Evolutionary conservation across 2,888 invertebrate species (phyloP).

Genomic region (Amphipoea lucens): DNA sequence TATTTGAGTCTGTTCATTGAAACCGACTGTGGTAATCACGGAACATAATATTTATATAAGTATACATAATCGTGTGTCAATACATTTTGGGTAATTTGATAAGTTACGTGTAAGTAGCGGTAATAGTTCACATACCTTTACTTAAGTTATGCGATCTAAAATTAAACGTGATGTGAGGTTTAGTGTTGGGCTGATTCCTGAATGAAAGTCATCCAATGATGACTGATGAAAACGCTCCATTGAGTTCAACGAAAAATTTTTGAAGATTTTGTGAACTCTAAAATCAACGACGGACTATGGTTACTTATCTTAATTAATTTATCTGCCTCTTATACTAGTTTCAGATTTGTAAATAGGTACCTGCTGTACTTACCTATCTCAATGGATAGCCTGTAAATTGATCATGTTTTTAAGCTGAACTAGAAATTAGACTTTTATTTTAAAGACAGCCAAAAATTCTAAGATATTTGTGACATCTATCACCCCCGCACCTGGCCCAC

Average conservation of each 20-base stretch:
- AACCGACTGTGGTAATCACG: conserved; percentile 30
- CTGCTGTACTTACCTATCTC: no score
- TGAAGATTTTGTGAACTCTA: background rate
- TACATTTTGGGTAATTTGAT: conserved; percentile 14
- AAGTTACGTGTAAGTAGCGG: background rate
- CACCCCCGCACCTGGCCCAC: background rate
- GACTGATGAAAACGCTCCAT: background rate
- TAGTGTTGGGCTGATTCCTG: background rate
- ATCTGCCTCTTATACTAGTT: background rate
- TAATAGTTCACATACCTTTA: background rate
- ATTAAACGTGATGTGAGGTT: no score
- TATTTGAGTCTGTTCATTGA: background rate
- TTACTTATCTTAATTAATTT: no score
- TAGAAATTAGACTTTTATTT: background rate
- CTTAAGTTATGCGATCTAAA: background rate
- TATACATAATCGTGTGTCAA: background rate
- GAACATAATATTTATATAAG: conserved; percentile 12
- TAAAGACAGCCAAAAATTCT: background rate
- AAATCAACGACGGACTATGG: background rate
- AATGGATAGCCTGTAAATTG: background rate
- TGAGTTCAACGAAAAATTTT: background rate
- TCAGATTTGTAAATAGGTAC: background rate
- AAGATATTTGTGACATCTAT: background rate
- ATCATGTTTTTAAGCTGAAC: background rate
- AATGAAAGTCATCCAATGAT: background rate